A percentile compares a stretch with the other conserved stretches of the same genome.
phyloP scores from a whole-genome alignment of 2,797 vertebrate species.

The Hapalemur alaotrensis region DNA sequence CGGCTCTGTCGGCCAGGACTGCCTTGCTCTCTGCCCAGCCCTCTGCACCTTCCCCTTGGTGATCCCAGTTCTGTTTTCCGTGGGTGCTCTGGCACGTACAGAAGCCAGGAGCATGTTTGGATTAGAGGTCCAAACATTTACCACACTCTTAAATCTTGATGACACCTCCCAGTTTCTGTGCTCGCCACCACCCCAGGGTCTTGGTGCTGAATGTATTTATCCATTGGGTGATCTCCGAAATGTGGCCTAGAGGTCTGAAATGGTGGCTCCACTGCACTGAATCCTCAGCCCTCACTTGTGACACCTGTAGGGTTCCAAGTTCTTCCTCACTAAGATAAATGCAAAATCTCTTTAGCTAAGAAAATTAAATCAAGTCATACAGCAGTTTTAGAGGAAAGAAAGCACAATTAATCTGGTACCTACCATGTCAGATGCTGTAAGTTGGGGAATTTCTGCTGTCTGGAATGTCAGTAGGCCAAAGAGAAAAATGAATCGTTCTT shows the following conservation, averaged over 20 bases:
- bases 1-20: not conserved
- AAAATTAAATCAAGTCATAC: not conserved
- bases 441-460: not conserved
- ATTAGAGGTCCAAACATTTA: not conserved
- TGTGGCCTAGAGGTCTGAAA: not conserved
- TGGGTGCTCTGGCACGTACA: not conserved
- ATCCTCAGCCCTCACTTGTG: not conserved
- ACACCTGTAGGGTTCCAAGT: not conserved
- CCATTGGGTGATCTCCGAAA: not conserved
- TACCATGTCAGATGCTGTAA: not conserved
- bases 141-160: not conserved
- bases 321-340: conserved; percentile 15
- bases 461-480: not conserved
- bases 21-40: not conserved
- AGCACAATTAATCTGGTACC: not conserved
- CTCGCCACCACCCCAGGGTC: not conserved
- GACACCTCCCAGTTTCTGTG: not conserved
- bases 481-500: conserved; percentile 1
- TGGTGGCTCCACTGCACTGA: not conserved
- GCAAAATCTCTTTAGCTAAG: not conserved
- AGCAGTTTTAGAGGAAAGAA: not conserved
- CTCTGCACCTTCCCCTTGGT: not conserved
- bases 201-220: not conserved
- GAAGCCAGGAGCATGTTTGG: not conserved
- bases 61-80: not conserved